Evolutionary conservation across 1,140 invertebrate genomes (phyloP).

Genomic region (Oreohelix idahoensis): DNA sequence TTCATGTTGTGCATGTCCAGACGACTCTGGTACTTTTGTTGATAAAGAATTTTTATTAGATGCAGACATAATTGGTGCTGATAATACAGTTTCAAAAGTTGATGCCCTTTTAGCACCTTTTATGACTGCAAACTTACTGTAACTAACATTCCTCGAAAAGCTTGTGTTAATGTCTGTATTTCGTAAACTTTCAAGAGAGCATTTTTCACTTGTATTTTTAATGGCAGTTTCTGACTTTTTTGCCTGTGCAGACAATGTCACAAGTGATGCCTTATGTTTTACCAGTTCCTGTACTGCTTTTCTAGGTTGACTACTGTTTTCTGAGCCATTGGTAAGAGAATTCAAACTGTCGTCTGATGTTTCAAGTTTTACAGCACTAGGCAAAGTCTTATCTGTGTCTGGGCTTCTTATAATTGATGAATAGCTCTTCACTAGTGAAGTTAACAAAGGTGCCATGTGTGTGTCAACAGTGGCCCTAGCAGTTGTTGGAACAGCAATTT

Average conservation of each 20-base stretch:
- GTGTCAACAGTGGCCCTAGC: not conserved
- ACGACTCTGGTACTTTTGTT: too few species aligned
- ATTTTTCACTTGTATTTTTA: not conserved
- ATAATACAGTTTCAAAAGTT: too few species aligned
- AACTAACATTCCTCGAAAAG: too few species aligned
- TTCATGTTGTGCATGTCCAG: too few species aligned
- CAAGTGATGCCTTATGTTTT: not conserved
- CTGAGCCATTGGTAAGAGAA: not conserved
- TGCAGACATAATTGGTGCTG: too few species aligned
- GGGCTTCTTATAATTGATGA: not conserved
- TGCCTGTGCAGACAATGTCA: not conserved
- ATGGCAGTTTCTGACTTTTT: not conserved
- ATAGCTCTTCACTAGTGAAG: not conserved
- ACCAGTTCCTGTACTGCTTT: not conserved
- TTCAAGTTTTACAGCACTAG: not conserved
- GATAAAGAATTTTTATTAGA: too few species aligned
- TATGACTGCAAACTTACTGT: too few species aligned
- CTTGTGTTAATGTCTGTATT: too few species aligned
- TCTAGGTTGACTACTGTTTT: not conserved
- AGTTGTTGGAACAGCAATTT: not conserved
- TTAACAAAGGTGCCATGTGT: not conserved
- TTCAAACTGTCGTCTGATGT: not conserved
- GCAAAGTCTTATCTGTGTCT: not conserved
- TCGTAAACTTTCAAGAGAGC: not conserved
- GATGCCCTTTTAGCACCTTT: too few species aligned